Evolutionary conservation across 2,888 invertebrate genomes (phyloP).

Genomic region (Tortricodes alternella): DNA sequence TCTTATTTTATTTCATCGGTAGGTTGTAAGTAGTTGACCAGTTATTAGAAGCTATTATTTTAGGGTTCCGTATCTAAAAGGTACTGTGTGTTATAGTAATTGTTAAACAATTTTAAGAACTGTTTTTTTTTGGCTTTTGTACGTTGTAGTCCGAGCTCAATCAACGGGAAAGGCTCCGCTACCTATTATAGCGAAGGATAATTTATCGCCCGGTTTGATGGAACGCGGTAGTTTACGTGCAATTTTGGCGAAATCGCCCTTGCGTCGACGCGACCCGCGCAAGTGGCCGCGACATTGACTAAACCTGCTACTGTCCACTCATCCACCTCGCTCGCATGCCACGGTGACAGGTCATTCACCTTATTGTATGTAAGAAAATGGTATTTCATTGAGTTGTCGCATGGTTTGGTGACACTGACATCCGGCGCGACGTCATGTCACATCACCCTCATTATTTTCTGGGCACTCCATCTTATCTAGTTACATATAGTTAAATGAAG

Average conservation of each 20-base stretch:
- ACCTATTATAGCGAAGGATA: slow-evolving; percentile 15
- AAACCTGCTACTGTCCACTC: slow-evolving; percentile 24
- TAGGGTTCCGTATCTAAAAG: too few relatives aligned
- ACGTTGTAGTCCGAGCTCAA: neutral
- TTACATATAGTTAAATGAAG: too few relatives aligned
- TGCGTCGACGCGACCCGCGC: slow-evolving; percentile 11
- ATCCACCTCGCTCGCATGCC: slow-evolving; percentile 36
- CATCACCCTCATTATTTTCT: slow-evolving; percentile 29
- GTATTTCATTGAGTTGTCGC: slow-evolving; percentile 4
- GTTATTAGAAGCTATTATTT: too few relatives aligned
- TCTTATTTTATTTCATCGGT: too few relatives aligned
- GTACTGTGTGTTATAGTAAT: too few relatives aligned
- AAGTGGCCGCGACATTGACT: slow-evolving; percentile 30
- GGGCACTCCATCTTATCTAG: slow-evolving; percentile 5
- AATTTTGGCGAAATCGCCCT: slow-evolving; percentile 23
- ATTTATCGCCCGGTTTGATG: slow-evolving; percentile 24
- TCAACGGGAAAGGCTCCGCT: slow-evolving; percentile 23
- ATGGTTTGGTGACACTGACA: slow-evolving; percentile 21
- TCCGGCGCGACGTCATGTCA: slow-evolving; percentile 14
- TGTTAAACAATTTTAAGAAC: neutral
- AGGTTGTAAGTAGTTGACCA: too few relatives aligned
- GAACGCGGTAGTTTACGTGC: slow-evolving; percentile 25
- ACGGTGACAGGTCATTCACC: slow-evolving; percentile 41
- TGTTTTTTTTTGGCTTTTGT: neutral
- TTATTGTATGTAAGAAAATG: slow-evolving; percentile 32